phyloP scores from a whole-genome alignment of 2,113 vertebrate genomes.

The Sterrhoptilus dennistouni region DNA sequence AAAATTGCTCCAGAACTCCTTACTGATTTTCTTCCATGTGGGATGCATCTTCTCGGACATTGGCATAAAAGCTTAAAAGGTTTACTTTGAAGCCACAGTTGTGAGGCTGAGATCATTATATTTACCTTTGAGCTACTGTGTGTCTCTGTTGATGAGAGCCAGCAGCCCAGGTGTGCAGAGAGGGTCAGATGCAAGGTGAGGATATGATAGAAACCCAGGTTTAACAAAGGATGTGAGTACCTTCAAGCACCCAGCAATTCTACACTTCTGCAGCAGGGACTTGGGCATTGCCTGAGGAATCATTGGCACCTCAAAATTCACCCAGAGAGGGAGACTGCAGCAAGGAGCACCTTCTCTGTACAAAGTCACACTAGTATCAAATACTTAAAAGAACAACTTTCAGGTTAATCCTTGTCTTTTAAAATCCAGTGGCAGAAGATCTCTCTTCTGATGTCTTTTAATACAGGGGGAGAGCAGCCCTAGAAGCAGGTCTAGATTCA shows the following conservation, averaged over 20 bases:
- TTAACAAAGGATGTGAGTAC: neutral
- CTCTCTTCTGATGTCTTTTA: neutral
- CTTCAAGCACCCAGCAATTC: neutral
- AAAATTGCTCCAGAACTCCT: neutral
- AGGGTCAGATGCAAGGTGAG: neutral
- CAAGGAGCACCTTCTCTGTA: neutral
- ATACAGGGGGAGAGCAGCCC: neutral
- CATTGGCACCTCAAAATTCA: neutral
- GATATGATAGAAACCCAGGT: neutral
- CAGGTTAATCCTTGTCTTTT: neutral
- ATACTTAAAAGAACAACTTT: neutral
- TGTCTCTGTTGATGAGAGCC: neutral
- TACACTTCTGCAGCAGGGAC: accelerated
- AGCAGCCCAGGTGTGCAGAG: neutral
- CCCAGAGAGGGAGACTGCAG: neutral
- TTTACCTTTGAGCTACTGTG: neutral
- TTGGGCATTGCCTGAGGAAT: neutral
- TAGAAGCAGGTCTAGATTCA: neutral
- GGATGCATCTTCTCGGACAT: neutral
- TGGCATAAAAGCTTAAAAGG: neutral
- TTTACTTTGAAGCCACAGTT: neutral
- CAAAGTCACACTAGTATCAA: neutral
- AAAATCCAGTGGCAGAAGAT: neutral
- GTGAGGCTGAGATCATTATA: neutral
- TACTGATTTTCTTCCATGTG: neutral